Percentiles rank a stretch among this genome's conserved stretches.
Evolutionary conservation across 2,113 vertebrate genomes (phyloP).

Genomic region (Leuciscus idus): DNA sequence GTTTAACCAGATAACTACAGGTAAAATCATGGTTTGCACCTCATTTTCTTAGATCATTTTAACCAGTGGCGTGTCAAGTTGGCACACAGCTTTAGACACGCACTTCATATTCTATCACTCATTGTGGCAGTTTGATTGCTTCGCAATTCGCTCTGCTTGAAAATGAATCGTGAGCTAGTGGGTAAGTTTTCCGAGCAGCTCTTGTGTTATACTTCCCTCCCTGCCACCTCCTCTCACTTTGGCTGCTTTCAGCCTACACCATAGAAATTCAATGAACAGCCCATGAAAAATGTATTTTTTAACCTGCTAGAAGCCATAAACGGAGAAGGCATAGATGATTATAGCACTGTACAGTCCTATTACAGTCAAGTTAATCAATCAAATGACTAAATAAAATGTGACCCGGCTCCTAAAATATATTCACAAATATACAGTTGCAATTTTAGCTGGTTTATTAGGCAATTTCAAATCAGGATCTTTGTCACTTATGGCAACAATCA

Average conservation of each 20-base stretch:
- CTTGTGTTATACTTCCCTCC: background rate
- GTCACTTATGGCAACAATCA: background rate
- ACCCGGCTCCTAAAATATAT: background rate
- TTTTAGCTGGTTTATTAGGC: background rate
- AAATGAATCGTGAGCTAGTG: background rate
- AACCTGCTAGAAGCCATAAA: background rate
- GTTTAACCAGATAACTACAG: too few species aligned
- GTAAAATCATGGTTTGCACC: background rate
- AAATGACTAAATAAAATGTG: background rate
- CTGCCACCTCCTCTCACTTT: background rate
- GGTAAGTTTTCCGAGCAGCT: background rate
- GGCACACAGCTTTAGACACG: background rate
- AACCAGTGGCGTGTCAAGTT: background rate
- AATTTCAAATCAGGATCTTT: background rate
- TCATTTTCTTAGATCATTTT: background rate
- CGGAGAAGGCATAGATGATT: background rate
- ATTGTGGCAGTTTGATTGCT: background rate
- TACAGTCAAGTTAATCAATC: background rate
- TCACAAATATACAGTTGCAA: background rate
- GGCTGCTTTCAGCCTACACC: conserved; percentile 3
- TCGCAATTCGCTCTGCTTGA: background rate
- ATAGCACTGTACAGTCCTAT: background rate
- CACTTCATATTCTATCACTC: background rate
- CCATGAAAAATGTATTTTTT: background rate
- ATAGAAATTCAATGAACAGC: background rate